Evolutionary conservation across 2,113 vertebrate genomes (phyloP).

Genomic region (Cichladusa arquata): DNA sequence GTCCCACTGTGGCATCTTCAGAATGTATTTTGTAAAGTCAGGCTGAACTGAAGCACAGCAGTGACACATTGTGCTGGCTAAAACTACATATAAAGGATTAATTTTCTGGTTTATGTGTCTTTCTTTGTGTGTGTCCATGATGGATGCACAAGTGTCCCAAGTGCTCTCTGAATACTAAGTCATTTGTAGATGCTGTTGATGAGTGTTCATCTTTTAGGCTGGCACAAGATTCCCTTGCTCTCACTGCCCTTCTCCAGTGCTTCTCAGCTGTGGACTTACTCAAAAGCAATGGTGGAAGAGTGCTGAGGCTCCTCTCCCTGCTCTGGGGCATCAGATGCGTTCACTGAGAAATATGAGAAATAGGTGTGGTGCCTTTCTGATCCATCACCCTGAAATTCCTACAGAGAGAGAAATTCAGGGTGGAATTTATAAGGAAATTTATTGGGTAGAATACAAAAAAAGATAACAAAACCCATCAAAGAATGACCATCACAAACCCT

Average conservation of each 20-base stretch:
- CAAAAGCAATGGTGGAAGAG: not conserved
- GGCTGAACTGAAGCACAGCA: not conserved
- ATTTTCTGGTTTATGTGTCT: slow-evolving; percentile 17
- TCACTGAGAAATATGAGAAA: not conserved
- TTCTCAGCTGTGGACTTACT: not conserved
- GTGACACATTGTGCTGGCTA: not conserved
- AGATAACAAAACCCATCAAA: not conserved
- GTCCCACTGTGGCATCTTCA: not conserved
- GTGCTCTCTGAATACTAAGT: not conserved
- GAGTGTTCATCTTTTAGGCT: not conserved
- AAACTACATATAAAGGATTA: not conserved
- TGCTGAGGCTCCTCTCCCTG: not conserved
- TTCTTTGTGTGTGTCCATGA: not conserved
- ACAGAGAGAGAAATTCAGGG: not conserved
- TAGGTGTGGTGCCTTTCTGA: not conserved
- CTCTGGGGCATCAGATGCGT: not conserved
- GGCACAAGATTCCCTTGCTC: not conserved
- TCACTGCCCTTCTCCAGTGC: not conserved
- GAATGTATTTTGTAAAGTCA: not conserved
- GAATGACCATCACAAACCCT: not conserved
- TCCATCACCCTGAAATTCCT: not conserved
- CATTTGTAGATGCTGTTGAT: not conserved
- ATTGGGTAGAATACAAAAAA: not conserved
- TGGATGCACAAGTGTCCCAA: slow-evolving; percentile 1
- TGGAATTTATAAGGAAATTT: not conserved